Base-by-base conservation (phyloP, 2,888 invertebrate genomes). In the Nemoura dubitans region DNA sequence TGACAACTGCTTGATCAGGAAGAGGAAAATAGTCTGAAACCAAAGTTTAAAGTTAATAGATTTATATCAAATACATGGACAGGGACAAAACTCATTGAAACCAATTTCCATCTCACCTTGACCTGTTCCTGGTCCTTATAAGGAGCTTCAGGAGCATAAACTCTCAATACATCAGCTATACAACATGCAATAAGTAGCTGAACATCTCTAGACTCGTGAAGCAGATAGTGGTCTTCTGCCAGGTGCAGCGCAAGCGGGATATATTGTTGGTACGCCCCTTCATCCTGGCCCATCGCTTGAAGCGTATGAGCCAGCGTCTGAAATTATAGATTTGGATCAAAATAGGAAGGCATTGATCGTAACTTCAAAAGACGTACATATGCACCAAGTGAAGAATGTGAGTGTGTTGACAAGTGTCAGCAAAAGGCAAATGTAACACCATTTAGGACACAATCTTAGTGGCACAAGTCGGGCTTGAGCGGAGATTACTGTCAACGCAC, bases 111-210 rank as follows among this genome's bases (percentile, higher is more conserved):
- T 2, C 87, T 86, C 88, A 93, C 93, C 91, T 96, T 96, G 87
- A 99, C 96, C 93, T 98, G 98, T 88, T 97, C 97, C 88, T 97
- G 96, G 91, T 98, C 98, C 92, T 98, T 98, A 91, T 98, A 99
- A 0, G 99, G 99, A 76, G 98, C 98, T 91, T 99, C 98, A 0
- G 99, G 99, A 0, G 99, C 99, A 92, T 98, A 99, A 6, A 99
- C 97, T 87, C 99, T 93, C 89, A 99, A 94, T 43, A 99, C 97
- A 92, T 99, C 99, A 6, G 99, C 99, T 90, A 99, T 97, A 91
- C 99, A 99, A 92, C 99, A 99, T 0, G 99, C 99, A 87, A 98
- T 97, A 59, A 99, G 93, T 85, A 99, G 93, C 91, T 98, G 97
- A 0, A 99, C 98, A 92, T 99, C 99, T 89, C 96, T 95, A 87